Percentiles rank a stretch among this genome's conserved stretches.
These are phyloP conservation scores for Entosphenus tridentatus DNA, from an alignment of 2,113 vertebrate genomes.

Conservation along the genomic window DNA sequence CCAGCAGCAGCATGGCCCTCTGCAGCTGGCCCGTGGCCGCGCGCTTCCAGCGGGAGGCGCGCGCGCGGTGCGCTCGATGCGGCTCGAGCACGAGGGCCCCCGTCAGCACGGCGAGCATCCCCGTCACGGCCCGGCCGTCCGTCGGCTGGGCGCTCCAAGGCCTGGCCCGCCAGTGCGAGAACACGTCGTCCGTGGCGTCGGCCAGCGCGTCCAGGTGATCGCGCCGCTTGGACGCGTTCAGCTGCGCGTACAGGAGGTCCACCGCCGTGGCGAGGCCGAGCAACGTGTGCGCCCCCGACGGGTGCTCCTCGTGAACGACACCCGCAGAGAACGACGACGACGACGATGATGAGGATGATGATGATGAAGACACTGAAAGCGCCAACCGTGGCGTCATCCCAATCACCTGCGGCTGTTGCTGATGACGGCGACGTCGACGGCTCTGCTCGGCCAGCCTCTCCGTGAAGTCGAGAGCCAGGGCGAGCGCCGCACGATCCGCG, in stretches of 20 bases:
- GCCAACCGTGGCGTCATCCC: no score
- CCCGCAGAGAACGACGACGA: background rate
- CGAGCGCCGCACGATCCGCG: background rate
- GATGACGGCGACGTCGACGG: no score
- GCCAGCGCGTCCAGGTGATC: no score
- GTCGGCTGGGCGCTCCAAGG: background rate
- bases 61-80: constrained; percentile 24
- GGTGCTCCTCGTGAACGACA: background rate
- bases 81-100: constrained; percentile 54
- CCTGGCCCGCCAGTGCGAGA: no score
- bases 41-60: constrained; percentile 34
- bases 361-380: no score
- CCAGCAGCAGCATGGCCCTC: constrained; percentile 83
- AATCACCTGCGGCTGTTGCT: no score
- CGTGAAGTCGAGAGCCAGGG: background rate
- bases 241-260: background rate
- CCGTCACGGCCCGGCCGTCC: constrained; percentile 25
- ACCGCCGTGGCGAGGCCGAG: background rate
- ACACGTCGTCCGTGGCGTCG: no score
- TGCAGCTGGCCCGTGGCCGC: constrained; percentile 72
- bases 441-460: constrained; percentile 1
- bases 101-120: constrained; percentile 58
- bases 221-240: background rate
- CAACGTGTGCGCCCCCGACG: background rate
- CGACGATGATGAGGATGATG: no score